A percentile compares a stretch with the other conserved stretches of the same genome.
phyloP scores from a whole-genome alignment of 1,140 invertebrate species.

The Tetranychus cinnabarinus region DNA sequence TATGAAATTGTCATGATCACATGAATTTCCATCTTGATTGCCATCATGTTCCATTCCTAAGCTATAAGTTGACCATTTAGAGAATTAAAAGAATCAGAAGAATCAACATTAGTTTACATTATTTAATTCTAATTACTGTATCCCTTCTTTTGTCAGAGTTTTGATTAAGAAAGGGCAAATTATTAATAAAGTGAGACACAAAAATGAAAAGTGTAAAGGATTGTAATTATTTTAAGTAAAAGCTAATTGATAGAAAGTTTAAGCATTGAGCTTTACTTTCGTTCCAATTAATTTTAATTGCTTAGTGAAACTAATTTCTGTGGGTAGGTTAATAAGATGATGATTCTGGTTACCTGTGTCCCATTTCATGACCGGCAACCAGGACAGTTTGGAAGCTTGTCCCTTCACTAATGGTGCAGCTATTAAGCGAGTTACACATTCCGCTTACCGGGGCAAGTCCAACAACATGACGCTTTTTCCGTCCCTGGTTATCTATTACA shows the following conservation, averaged over 20 bases:
- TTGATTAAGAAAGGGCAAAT: no score
- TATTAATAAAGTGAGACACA: no score
- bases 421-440: constrained; percentile 34
- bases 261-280: not conserved
- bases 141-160: no score
- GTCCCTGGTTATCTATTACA: constrained; percentile 13
- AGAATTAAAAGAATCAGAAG: not conserved
- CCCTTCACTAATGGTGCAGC: constrained; percentile 37
- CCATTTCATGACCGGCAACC: constrained; percentile 36
- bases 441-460: constrained; percentile 35
- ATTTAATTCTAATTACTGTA: no score
- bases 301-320: not conserved
- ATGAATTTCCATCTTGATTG: constrained; percentile 32
- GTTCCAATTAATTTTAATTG: not conserved
- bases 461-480: constrained; percentile 15
- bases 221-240: not conserved
- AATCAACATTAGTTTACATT: not conserved
- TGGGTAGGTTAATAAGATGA: not conserved
- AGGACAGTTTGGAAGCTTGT: constrained; percentile 38
- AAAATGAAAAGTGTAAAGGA: no score
- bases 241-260: not conserved
- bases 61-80: constrained; percentile 17
- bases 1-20: constrained; percentile 33
- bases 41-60: constrained; percentile 40
- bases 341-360: constrained; percentile 23